Conservation (phyloP, 2,797 vertebrate genomes). For the Pogoniulus pusillus region DNA sequence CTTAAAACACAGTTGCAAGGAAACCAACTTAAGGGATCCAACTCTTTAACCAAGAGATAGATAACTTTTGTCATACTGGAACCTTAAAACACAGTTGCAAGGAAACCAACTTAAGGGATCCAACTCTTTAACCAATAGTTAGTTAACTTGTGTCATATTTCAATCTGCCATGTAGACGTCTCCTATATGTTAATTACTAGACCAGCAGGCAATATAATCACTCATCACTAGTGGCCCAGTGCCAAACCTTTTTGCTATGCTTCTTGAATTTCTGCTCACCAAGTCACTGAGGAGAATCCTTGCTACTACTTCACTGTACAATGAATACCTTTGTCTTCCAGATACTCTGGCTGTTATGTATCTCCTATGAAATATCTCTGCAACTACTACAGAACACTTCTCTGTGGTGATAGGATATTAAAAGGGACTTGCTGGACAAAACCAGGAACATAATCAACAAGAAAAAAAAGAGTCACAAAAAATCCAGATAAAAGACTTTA, state of each 20-base stretch:
- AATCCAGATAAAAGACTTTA: background rate
- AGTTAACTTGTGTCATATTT: background rate
- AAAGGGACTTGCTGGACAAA: background rate
- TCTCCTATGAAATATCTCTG: background rate
- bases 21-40: no score
- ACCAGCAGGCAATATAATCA: constrained; percentile 9
- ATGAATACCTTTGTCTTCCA: background rate
- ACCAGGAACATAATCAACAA: background rate
- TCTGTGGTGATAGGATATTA: background rate
- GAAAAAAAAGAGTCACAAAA: background rate
- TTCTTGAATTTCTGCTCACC: constrained; percentile 8
- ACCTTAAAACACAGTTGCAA: background rate
- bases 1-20: no score
- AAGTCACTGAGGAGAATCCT: background rate
- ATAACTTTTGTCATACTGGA: no score
- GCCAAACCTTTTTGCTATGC: background rate
- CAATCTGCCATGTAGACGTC: background rate
- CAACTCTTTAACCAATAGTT: background rate
- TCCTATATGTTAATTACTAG: constrained; percentile 11
- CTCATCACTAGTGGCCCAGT: background rate
- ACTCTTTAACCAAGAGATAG: no score
- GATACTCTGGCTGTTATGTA: background rate
- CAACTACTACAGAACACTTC: background rate
- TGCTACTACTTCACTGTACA: background rate
- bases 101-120: background rate